Percentiles rank a stretch among this genome's conserved stretches.
Conservation (phyloP, 2,113 vertebrate genomes). For the Perccottus glenii region DNA sequence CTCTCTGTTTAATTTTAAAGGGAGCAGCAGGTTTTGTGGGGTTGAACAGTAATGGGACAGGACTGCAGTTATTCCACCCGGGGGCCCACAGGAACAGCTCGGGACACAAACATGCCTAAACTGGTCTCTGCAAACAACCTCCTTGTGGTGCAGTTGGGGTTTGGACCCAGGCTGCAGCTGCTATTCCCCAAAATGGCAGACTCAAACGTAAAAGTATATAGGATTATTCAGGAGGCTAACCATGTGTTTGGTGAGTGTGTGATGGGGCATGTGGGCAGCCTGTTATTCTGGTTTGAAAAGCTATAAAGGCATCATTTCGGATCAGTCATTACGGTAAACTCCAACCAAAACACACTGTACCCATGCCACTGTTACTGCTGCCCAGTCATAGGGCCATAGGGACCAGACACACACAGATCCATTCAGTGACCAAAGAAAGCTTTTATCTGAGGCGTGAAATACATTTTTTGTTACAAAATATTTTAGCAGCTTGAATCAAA, state of each 20-base stretch:
- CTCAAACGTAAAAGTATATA: slow-evolving; percentile 53
- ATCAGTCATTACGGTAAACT: slow-evolving; percentile 60
- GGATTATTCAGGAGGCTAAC: slow-evolving; percentile 55
- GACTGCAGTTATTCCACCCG: slow-evolving; percentile 22
- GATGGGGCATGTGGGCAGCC: slow-evolving; percentile 48
- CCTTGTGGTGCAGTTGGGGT: slow-evolving; percentile 52
- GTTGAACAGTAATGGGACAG: slow-evolving; percentile 22
- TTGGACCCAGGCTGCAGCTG: slow-evolving; percentile 57
- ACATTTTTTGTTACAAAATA: too few species aligned
- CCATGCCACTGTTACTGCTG: slow-evolving; percentile 13
- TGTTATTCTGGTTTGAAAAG: slow-evolving; percentile 66
- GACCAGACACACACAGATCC: slow-evolving; percentile 4
- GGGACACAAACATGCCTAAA: slow-evolving; percentile 63
- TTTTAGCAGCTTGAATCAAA: background rate
- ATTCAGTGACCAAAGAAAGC: background rate
- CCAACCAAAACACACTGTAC: slow-evolving; percentile 53
- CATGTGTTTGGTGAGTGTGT: slow-evolving; percentile 47
- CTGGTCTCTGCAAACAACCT: slow-evolving; percentile 63
- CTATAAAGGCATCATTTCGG: slow-evolving; percentile 52
- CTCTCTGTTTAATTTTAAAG: slow-evolving; percentile 23
- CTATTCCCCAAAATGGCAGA: slow-evolving; percentile 38
- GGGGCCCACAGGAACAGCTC: slow-evolving; percentile 27
- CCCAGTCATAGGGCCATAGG: slow-evolving; percentile 7
- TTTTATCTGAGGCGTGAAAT: background rate
- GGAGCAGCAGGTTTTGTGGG: slow-evolving; percentile 6